phyloP scores from a whole-genome alignment of 1,140 invertebrate species.

The Panagrolaimus sp. region DNA sequence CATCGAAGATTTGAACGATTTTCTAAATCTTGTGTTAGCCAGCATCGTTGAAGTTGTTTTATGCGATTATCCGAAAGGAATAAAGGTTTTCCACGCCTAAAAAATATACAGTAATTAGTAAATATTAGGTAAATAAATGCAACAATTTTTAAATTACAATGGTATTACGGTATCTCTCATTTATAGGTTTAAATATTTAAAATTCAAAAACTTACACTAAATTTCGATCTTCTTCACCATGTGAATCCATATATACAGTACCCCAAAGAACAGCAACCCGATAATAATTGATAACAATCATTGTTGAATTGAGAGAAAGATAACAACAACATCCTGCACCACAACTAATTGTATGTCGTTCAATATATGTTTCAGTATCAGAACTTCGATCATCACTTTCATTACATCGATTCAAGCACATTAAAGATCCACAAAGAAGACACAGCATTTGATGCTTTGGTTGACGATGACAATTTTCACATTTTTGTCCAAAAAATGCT shows the following conservation, averaged over 20 bases:
- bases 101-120: background rate
- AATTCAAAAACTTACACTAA: slow-evolving; percentile 15
- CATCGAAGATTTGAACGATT: slow-evolving; percentile 9
- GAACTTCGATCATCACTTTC: background rate
- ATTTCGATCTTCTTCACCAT: slow-evolving; percentile 30
- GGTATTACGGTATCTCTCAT: background rate
- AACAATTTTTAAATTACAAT: no score
- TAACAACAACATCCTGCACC: background rate
- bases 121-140: no score
- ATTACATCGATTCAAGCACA: slow-evolving; percentile 69
- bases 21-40: background rate
- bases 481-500: slow-evolving; percentile 76
- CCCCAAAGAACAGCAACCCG: slow-evolving; percentile 17
- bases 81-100: slow-evolving; percentile 11
- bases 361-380: slow-evolving; percentile 19
- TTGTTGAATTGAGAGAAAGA: slow-evolving; percentile 20
- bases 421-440: slow-evolving; percentile 82
- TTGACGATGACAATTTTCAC: slow-evolving; percentile 75
- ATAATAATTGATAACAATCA: slow-evolving; percentile 20
- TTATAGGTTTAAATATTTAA: no score
- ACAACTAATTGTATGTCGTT: slow-evolving; percentile 10
- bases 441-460: slow-evolving; percentile 88
- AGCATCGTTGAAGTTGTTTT: slow-evolving; percentile 8
- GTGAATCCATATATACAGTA: slow-evolving; percentile 22
- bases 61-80: slow-evolving; percentile 7